These are phyloP conservation scores for Tetragonula clypearis DNA, from an alignment of 1,140 invertebrate genomes.

Conservation along the genomic window DNA sequence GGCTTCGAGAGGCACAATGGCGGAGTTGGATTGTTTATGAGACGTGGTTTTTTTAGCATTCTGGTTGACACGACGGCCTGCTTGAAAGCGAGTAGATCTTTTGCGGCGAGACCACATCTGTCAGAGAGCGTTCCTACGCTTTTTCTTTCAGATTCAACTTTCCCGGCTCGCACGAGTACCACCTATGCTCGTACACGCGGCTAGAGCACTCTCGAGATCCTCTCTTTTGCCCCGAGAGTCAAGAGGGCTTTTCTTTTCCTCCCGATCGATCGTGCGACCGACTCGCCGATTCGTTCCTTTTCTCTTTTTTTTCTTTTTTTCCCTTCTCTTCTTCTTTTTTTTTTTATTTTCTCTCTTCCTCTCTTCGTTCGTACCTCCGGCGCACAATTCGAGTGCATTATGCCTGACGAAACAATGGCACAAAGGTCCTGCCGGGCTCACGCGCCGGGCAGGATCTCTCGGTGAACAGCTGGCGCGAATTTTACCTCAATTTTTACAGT, in stretches of 20 bases:
- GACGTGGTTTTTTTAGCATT: not conserved
- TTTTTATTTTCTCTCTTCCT: slow-evolving; percentile 21
- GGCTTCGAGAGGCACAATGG: not conserved
- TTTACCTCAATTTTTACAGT: slow-evolving; percentile 50
- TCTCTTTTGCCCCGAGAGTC: slow-evolving; percentile 35
- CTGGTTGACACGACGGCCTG: not conserved
- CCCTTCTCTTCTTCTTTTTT: slow-evolving; percentile 23
- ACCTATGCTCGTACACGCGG: not conserved
- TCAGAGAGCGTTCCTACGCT: slow-evolving; percentile 37
- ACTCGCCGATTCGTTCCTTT: slow-evolving; percentile 46
- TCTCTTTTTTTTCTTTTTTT: slow-evolving; percentile 26
- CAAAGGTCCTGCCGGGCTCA: slow-evolving; percentile 44
- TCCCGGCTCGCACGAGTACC: slow-evolving; percentile 25
- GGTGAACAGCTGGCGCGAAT: slow-evolving; percentile 54
- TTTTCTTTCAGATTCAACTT: slow-evolving; percentile 41
- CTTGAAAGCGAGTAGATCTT: not conserved
- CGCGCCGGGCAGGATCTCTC: slow-evolving; percentile 36
- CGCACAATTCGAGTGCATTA: slow-evolving; percentile 63
- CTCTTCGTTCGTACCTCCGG: slow-evolving; percentile 8
- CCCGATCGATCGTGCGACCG: slow-evolving; percentile 68
- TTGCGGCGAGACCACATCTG: slow-evolving; percentile 36
- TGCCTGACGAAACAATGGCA: slow-evolving; percentile 59
- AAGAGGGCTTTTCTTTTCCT: slow-evolving; percentile 64
- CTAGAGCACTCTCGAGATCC: slow-evolving; percentile 15
- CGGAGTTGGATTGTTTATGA: not conserved